These are phyloP conservation scores for Ditula angustiorana DNA, from an alignment of 2,888 invertebrate species.

Conservation along the genomic window DNA sequence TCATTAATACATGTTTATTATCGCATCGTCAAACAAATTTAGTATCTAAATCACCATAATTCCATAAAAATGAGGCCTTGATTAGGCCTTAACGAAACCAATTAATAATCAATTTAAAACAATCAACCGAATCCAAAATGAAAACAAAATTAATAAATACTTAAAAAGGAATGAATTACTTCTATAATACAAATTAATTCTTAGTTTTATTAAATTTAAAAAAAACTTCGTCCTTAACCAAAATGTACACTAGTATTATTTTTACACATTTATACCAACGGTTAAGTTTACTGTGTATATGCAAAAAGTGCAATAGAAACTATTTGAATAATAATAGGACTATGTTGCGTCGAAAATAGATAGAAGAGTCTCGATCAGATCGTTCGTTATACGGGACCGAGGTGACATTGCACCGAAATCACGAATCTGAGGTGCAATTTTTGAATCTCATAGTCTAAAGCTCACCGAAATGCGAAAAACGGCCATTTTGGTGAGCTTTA, in stretches of 20 bases:
- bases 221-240: conserved; percentile 25
- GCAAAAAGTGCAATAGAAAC: conserved; percentile 38
- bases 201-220: conserved; percentile 11
- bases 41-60: conserved; percentile 50
- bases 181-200: conserved; percentile 50
- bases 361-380: background rate
- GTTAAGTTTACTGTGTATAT: conserved; percentile 31
- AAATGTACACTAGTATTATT: conserved; percentile 36
- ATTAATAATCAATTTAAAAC: conserved; percentile 48
- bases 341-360: conserved; percentile 12
- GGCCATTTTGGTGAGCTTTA: too few relatives aligned
- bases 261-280: conserved; percentile 38
- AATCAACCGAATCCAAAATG: conserved; percentile 55
- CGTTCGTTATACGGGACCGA: too few relatives aligned
- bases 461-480: too few relatives aligned
- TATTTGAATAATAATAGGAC: conserved; percentile 29
- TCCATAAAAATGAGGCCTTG: conserved; percentile 41
- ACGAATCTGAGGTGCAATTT: too few relatives aligned
- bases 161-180: conserved; percentile 57
- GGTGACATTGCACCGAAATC: too few relatives aligned
- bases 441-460: too few relatives aligned
- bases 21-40: conserved; percentile 72
- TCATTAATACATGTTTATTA: conserved; percentile 79
- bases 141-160: conserved; percentile 57
- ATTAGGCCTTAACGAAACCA: conserved; percentile 37